phyloP scores from a whole-genome alignment of 1,140 invertebrate species.

The Nephila pilipes region DNA sequence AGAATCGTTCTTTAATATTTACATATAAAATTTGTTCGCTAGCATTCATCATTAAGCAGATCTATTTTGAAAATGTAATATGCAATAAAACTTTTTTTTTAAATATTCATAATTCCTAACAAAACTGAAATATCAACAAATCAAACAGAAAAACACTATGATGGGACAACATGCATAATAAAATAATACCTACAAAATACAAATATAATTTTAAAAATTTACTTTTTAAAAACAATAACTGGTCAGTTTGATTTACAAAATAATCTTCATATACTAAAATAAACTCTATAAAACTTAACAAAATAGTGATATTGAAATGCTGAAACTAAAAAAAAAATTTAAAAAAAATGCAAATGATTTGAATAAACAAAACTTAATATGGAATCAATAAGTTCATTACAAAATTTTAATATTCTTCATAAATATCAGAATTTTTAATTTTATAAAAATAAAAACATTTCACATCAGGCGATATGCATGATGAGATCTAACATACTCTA shows the following conservation, averaged over 20 bases:
- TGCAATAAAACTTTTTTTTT: background rate
- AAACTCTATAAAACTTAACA: background rate
- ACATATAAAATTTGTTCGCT: constrained; percentile 11
- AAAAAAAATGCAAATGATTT: background rate
- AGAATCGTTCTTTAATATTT: background rate
- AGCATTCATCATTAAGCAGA: background rate
- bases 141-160: background rate
- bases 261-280: background rate
- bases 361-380: background rate
- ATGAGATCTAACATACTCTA: too few species aligned
- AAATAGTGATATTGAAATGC: background rate
- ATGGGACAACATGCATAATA: background rate
- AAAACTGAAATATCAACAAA: background rate
- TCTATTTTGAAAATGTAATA: background rate
- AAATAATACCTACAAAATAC: background rate
- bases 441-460: too few species aligned
- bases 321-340: background rate
- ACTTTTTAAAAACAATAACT: background rate
- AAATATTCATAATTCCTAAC: background rate
- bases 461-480: too few species aligned
- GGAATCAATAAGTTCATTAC: too few species aligned
- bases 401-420: too few species aligned
- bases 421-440: too few species aligned
- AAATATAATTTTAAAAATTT: background rate
- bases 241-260: background rate